Base-by-base conservation (phyloP, 1,140 invertebrate genomes). In the Leguminivora glycinivorella region DNA sequence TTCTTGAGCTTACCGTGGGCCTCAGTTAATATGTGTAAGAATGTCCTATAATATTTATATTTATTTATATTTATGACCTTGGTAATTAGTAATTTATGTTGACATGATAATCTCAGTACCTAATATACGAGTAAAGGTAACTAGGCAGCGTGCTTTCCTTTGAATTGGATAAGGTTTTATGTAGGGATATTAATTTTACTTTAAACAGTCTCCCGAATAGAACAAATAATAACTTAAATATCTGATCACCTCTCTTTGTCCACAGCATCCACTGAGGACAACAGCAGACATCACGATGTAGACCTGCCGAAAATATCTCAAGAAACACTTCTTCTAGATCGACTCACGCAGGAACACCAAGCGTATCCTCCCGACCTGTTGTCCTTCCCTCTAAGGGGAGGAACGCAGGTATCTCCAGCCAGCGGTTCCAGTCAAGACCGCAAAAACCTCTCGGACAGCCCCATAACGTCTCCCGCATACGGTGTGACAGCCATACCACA, bases 291-390 rank as follows among this genome's bases (percentile, higher is more conserved):
- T 52, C 88, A 92, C 70, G 93, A 94, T 38, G 85, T 93, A 67
- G 76, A 91, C 78, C 69, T 88, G 9, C 78, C 85, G 24, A 90
- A 90, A 71, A 79, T 90, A 25, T 80, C 93, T 31, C 85, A 93
- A 76, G 75, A 90, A 82, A 73, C 80, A 72, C 81, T 85, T 19
- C 81, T 91, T 25, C 79, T 91, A 7, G 83, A 84, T 26, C 88
- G 90, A 60, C 90, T 93, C 31, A 83, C 93, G 0, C 92, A 93
- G 77, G 90, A 92, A 25, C 79, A 87, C 22, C 89, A 91, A 70
- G 84, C 92, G 26, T 95, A 95, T 78, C 96, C 96, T 19, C 96
- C 96, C 2, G 96, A 97, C 78, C 90, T 98, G 34, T 87, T 98
- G 24, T 94, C 97, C 0, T 96, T 97, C 73, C 95, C 96, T 67